Percentiles rank a stretch among this genome's conserved stretches.
These are phyloP conservation scores for Xanthostigma xanthostigma DNA, from an alignment of 2,888 invertebrate genomes.

Conservation along the genomic window DNA sequence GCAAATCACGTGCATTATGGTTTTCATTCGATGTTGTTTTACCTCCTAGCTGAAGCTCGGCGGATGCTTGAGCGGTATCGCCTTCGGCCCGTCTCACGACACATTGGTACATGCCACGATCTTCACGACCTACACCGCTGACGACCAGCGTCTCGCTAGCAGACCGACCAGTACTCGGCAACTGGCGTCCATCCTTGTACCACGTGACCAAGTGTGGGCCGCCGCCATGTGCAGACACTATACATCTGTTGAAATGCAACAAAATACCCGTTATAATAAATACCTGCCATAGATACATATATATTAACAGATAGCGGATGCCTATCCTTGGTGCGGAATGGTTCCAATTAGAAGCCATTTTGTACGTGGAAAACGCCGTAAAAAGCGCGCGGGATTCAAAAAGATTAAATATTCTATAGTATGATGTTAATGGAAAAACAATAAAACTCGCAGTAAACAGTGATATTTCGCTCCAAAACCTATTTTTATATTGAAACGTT, in stretches of 20 bases:
- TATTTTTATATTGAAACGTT: too few species aligned
- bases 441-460: too few species aligned
- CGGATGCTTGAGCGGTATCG: slow-evolving; percentile 60
- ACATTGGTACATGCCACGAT: slow-evolving; percentile 65
- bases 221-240: slow-evolving; percentile 38
- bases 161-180: slow-evolving; percentile 49
- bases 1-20: not conserved
- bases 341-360: too few species aligned
- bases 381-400: too few species aligned
- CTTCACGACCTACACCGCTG: slow-evolving; percentile 51
- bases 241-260: slow-evolving; percentile 25
- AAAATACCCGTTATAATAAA: not conserved
- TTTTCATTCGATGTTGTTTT: slow-evolving; percentile 18
- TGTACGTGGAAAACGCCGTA: too few species aligned
- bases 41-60: slow-evolving; percentile 60
- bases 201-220: slow-evolving; percentile 41
- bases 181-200: slow-evolving; percentile 53
- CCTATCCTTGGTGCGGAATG: too few species aligned
- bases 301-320: too few species aligned
- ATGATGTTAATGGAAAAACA: too few species aligned
- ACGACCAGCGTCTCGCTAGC: slow-evolving; percentile 46
- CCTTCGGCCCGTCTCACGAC: slow-evolving; percentile 54
- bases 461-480: too few species aligned
- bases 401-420: too few species aligned
- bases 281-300: too few species aligned